phyloP scores from a whole-genome alignment of 2,113 vertebrate genomes.

The Myotis brandtii region DNA sequence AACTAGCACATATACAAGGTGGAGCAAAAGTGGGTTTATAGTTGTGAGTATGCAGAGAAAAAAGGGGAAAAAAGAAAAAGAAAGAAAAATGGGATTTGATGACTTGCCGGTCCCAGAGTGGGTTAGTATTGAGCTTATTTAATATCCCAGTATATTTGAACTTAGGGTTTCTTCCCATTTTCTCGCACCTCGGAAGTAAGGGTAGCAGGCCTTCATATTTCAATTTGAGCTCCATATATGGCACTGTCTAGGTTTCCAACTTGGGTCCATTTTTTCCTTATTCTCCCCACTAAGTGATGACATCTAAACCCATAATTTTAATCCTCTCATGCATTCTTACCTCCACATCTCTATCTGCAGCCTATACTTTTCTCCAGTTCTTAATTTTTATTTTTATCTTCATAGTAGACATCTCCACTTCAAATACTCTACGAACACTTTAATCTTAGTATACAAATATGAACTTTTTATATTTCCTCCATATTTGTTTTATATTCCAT shows the following conservation, averaged over 20 bases:
- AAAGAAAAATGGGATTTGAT: neutral
- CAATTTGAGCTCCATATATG: neutral
- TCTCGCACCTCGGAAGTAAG: neutral
- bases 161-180: neutral
- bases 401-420: neutral
- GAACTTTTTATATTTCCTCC: neutral
- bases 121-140: neutral
- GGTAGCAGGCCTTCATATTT: neutral
- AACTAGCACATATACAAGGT: neutral
- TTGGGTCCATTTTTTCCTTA: neutral
- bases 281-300: neutral
- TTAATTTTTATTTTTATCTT: neutral
- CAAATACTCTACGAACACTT: neutral
- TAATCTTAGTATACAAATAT: neutral
- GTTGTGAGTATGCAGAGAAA: too few species aligned
- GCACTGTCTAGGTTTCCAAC: neutral
- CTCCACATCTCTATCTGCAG: neutral
- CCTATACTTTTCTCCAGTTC: neutral
- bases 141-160: neutral
- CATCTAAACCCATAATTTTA: neutral
- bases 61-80: too few species aligned
- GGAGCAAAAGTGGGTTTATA: neutral
- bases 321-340: neutral
- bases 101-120: neutral
- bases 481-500: neutral